A percentile compares a stretch with the other conserved stretches of the same genome.
Evolutionary conservation across 2,888 invertebrate genomes (phyloP).

Genomic region (Drosophila vallismaia): DNA sequence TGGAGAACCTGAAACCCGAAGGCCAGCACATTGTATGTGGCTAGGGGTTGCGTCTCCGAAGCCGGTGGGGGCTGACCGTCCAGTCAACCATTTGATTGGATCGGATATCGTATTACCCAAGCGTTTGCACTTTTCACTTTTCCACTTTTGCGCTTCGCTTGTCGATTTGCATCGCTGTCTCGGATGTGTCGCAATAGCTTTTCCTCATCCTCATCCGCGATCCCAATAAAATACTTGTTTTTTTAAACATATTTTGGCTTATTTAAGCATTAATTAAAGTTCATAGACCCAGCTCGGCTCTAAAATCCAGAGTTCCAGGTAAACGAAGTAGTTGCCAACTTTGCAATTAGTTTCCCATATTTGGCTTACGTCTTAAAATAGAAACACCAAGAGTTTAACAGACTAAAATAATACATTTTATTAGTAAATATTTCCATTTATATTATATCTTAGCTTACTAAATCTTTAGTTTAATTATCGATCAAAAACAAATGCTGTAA

Average conservation of each 20-base stretch:
- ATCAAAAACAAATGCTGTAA: no score
- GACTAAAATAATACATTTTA: neutral
- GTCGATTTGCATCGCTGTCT: slow-evolving; percentile 38
- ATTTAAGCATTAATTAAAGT: slow-evolving; percentile 12
- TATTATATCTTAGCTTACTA: neutral
- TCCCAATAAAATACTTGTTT: neutral
- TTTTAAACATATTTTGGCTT: neutral
- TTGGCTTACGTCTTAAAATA: neutral
- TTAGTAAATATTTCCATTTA: neutral
- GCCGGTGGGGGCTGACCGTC: slow-evolving; percentile 18
- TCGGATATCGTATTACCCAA: slow-evolving; percentile 53
- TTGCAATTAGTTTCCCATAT: neutral
- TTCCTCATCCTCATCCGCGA: slow-evolving; percentile 3
- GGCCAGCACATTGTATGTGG: slow-evolving; percentile 43
- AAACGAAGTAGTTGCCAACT: neutral
- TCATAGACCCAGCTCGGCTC: neutral
- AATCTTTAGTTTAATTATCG: no score
- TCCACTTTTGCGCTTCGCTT: slow-evolving; percentile 30
- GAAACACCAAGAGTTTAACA: neutral
- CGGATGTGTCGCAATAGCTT: slow-evolving; percentile 56
- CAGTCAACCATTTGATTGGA: slow-evolving; percentile 30
- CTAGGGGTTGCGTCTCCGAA: slow-evolving; percentile 1
- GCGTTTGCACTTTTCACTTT: slow-evolving; percentile 26
- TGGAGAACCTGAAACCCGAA: slow-evolving; percentile 35
- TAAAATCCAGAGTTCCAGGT: neutral